Evolutionary conservation across 2,113 vertebrate species (phyloP).

Genomic region (Pogona vitticeps): DNA sequence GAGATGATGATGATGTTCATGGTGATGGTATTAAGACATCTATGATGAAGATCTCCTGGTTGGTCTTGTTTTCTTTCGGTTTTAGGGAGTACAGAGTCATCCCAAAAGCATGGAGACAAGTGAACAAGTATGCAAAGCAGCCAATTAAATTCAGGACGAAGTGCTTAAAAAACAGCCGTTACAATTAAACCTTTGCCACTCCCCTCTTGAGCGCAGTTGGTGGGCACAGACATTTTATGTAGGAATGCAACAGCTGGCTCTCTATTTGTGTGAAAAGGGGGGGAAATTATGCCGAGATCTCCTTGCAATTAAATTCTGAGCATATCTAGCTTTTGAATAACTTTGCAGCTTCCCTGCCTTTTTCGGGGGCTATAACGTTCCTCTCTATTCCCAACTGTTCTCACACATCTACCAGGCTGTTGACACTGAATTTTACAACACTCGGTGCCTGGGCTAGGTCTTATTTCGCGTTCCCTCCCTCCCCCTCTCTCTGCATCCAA

Average conservation of each 20-base stretch:
- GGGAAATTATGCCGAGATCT: background rate
- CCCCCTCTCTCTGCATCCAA: background rate
- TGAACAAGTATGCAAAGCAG: conserved; percentile 10
- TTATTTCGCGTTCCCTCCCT: background rate
- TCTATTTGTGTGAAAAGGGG: background rate
- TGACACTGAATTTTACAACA: conserved; percentile 1
- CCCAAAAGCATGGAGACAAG: background rate
- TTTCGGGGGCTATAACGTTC: background rate
- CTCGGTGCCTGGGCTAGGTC: background rate
- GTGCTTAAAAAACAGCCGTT: conserved; percentile 3
- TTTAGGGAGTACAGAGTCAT: background rate
- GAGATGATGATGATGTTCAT: too few species aligned
- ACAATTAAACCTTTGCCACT: background rate
- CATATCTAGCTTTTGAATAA: background rate
- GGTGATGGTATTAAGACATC: too few species aligned
- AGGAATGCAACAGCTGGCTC: background rate
- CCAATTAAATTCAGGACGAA: conserved; percentile 1
- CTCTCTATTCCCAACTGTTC: background rate
- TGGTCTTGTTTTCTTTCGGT: background rate
- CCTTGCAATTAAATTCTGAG: background rate
- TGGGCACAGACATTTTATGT: background rate
- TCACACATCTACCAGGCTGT: background rate
- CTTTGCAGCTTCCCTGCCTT: background rate
- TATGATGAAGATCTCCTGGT: background rate
- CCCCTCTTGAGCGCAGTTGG: background rate